These are phyloP conservation scores for Danaus melanippus DNA, from an alignment of 1,140 invertebrate species.

Conservation along the genomic window DNA sequence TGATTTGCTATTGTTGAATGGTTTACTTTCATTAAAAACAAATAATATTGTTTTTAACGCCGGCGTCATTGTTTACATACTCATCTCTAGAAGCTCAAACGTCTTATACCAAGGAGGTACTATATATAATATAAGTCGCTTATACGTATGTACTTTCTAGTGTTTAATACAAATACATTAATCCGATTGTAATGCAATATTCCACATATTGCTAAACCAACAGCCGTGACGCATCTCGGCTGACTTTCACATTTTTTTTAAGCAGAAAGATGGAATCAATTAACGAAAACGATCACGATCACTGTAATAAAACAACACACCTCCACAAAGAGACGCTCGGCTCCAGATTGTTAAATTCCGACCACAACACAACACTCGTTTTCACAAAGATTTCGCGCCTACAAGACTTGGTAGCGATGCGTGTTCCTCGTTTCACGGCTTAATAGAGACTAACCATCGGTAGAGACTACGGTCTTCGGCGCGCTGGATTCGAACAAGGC, in stretches of 20 bases:
- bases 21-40: too few species aligned
- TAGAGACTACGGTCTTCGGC: constrained; percentile 15
- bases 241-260: constrained; percentile 52
- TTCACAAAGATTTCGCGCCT: constrained; percentile 44
- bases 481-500: constrained; percentile 51
- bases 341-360: constrained; percentile 57
- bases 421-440: constrained; percentile 26
- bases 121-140: too few species aligned
- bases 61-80: too few species aligned
- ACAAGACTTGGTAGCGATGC: constrained; percentile 23
- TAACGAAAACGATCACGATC: constrained; percentile 9
- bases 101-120: too few species aligned
- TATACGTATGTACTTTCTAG: too few species aligned
- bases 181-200: constrained; percentile 13
- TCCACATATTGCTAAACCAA: constrained; percentile 16
- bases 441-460: constrained; percentile 35
- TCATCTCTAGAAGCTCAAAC: too few species aligned
- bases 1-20: too few species aligned
- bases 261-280: constrained; percentile 14
- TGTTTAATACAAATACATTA: too few species aligned
- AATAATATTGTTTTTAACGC: too few species aligned
- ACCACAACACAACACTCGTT: constrained; percentile 31
- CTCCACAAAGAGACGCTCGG: constrained; percentile 38
- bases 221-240: constrained; percentile 23
- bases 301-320: constrained; percentile 37